Evolutionary conservation across 2,113 vertebrate species (phyloP).

Genomic region (Chaetodon trifascialis): DNA sequence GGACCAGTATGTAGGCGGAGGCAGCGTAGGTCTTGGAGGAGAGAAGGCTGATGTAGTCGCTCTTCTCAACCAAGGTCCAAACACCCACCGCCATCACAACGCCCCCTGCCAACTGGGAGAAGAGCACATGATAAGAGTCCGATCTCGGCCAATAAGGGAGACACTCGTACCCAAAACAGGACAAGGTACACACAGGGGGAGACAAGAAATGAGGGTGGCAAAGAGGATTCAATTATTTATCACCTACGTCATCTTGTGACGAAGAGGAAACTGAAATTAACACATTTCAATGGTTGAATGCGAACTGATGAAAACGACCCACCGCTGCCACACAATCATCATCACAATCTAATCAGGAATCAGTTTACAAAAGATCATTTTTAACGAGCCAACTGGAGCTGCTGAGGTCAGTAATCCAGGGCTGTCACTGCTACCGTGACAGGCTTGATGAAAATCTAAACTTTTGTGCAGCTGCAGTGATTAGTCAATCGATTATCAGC

Average conservation of each 20-base stretch:
- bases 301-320: constrained; percentile 17
- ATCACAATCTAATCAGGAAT: constrained; percentile 19
- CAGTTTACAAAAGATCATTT: not conserved
- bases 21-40: constrained; percentile 93
- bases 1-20: constrained; percentile 95
- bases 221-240: constrained; percentile 40
- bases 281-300: constrained; percentile 4
- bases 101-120: constrained; percentile 91
- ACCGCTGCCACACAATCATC: not conserved
- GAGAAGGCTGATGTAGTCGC: constrained; percentile 98
- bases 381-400: not conserved
- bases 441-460: not conserved
- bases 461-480: too few species aligned
- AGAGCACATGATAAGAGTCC: constrained; percentile 35
- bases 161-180: not conserved
- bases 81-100: constrained; percentile 95
- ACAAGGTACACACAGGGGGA: not conserved
- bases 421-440: not conserved
- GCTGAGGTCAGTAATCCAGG: not conserved
- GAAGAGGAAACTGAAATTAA: constrained; percentile 32
- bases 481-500: not conserved
- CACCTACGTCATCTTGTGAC: not conserved
- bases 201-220: constrained; percentile 20
- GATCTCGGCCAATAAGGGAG: not conserved
- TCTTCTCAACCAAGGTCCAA: constrained; percentile 96